A percentile compares a stretch with the other conserved stretches of the same genome.
phyloP scores from a whole-genome alignment of 2,113 vertebrate genomes.

The Gymnorhina tibicen region DNA sequence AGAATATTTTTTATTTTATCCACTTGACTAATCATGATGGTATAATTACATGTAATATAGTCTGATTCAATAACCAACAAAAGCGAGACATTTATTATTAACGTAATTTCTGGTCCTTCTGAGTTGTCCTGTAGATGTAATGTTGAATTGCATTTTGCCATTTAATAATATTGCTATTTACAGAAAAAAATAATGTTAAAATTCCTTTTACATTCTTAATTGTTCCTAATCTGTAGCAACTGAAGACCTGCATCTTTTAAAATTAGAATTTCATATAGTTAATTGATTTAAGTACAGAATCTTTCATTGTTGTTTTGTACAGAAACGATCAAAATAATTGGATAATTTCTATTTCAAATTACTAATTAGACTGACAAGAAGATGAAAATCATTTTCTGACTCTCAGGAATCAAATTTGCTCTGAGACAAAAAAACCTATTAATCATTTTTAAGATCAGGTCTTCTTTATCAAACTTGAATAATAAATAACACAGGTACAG shows the following conservation, averaged over 20 bases:
- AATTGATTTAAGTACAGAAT: not conserved
- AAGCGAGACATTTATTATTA: not conserved
- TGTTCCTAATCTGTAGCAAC: not conserved
- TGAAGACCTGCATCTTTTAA: not conserved
- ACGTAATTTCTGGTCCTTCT: not conserved
- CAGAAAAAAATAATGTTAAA: not conserved
- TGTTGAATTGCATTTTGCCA: not conserved
- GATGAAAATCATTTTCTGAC: slow-evolving; percentile 7
- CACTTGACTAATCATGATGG: not conserved
- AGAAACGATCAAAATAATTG: not conserved
- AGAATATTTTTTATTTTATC: not conserved
- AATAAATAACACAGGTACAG: not conserved
- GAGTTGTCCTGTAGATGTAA: not conserved
- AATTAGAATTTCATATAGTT: not conserved
- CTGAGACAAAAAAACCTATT: not conserved
- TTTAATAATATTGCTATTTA: not conserved
- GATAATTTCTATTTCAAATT: slow-evolving; percentile 25
- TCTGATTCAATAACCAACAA: slow-evolving; percentile 12
- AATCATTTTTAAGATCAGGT: not conserved
- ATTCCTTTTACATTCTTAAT: not conserved
- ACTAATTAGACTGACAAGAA: not conserved
- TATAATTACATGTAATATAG: not conserved
- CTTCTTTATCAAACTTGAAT: not conserved
- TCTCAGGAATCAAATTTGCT: not conserved
- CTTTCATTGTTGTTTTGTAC: not conserved